Conservation (phyloP, 2,113 vertebrate species). For the Geothlypis trichas region DNA sequence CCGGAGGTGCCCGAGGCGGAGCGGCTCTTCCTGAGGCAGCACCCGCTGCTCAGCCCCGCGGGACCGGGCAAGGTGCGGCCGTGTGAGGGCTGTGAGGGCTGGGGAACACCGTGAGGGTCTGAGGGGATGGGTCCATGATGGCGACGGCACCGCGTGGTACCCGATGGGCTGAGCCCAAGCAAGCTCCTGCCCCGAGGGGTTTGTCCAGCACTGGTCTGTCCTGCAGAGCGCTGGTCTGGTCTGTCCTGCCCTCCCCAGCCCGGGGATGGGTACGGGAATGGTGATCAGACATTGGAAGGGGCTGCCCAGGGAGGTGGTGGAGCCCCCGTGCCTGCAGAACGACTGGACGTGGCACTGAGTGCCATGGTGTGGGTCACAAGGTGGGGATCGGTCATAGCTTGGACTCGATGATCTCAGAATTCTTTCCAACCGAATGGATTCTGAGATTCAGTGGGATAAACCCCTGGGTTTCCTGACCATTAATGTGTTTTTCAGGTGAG, state of each 20-base stretch:
- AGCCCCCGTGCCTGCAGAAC: not conserved
- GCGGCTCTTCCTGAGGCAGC: slow-evolving; percentile 51
- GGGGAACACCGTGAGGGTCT: not conserved
- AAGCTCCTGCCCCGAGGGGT: not conserved
- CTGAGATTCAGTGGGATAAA: not conserved
- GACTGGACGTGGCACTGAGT: not conserved
- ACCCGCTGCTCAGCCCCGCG: slow-evolving; percentile 66
- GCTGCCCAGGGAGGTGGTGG: not conserved
- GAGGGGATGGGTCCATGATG: not conserved
- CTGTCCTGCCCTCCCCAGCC: not conserved
- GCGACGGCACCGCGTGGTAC: fast-evolving
- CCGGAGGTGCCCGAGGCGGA: not conserved
- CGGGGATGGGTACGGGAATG: not conserved
- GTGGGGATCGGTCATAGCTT: not conserved
- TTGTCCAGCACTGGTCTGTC: too few species aligned
- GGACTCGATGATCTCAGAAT: not conserved
- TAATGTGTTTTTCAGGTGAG: slow-evolving; percentile 70
- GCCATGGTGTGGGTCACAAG: not conserved
- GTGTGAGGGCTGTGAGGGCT: not conserved
- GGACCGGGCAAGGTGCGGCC: not conserved
- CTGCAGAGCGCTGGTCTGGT: not conserved
- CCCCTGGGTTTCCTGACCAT: not conserved
- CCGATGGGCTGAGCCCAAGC: fast-evolving
- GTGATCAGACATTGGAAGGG: not conserved
- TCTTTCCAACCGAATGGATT: not conserved